A percentile compares a stretch with the other conserved stretches of the same genome.
These are phyloP conservation scores for Himantopus leucocephalus DNA, from an alignment of 2,113 vertebrate genomes.

Conservation along the genomic window DNA sequence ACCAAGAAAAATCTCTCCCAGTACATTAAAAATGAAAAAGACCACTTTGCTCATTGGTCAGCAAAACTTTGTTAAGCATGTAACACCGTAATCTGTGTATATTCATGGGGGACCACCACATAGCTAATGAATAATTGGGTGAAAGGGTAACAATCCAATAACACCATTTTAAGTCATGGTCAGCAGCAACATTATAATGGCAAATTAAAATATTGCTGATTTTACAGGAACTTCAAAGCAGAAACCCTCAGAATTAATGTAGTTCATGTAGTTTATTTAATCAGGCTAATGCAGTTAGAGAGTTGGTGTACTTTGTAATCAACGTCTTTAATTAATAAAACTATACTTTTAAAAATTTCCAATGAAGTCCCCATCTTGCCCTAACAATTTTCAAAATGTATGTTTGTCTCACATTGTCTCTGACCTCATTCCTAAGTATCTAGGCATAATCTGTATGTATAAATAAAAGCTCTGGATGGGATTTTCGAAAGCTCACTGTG, in stretches of 20 bases:
- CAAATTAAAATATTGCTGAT: slow-evolving; percentile 22
- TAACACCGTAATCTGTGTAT: neutral
- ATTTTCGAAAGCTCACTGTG: neutral
- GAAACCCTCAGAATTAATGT: neutral
- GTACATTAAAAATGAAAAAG: neutral
- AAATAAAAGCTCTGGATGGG: neutral
- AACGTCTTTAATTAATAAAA: neutral
- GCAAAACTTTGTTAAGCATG: neutral
- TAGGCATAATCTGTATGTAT: neutral
- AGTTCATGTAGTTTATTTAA: neutral
- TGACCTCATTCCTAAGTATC: neutral
- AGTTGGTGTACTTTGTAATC: neutral
- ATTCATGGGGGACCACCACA: neutral
- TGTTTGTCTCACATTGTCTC: neutral
- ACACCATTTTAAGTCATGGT: neutral
- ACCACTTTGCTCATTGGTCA: neutral
- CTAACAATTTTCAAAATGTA: neutral
- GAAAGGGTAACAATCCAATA: neutral
- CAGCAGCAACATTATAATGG: neutral
- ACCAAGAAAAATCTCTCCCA: neutral
- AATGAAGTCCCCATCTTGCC: neutral
- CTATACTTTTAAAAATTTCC: neutral
- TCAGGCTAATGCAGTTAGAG: neutral
- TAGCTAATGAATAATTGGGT: neutral
- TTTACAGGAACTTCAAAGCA: slow-evolving; percentile 21